phyloP scores from a whole-genome alignment of 1,140 invertebrate genomes.

The Nilaparvata lugens region DNA sequence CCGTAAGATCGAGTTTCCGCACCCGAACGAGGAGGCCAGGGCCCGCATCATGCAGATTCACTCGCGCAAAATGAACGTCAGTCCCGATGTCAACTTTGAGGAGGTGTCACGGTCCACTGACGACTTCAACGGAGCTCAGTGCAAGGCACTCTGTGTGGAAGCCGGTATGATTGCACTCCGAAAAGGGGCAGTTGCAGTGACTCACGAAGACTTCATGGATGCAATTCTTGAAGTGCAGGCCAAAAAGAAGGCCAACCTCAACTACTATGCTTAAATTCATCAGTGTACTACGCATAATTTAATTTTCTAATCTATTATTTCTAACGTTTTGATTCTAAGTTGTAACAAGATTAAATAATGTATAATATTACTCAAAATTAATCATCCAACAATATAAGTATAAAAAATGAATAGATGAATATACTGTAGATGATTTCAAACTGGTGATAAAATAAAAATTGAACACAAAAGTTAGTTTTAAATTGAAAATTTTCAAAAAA shows the following conservation, averaged over 20 bases:
- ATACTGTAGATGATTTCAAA: too few relatives aligned
- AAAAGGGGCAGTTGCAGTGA: conserved; percentile 84
- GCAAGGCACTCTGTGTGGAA: conserved; percentile 99
- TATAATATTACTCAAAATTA: too few relatives aligned
- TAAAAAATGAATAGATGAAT: too few relatives aligned
- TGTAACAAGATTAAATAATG: too few relatives aligned
- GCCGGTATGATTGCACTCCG: conserved; percentile 99
- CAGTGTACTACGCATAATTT: too few relatives aligned
- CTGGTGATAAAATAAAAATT: too few relatives aligned
- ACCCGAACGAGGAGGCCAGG: conserved; percentile 97
- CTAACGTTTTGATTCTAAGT: too few relatives aligned
- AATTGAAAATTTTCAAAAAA: too few relatives aligned
- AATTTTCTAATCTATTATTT: too few relatives aligned
- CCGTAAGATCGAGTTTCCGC: conserved; percentile 98
- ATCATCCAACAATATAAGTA: too few relatives aligned
- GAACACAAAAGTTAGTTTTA: too few relatives aligned
- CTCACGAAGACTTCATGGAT: conserved; percentile 99
- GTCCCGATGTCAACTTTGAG: conserved; percentile 96
- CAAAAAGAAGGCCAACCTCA: conserved; percentile 99
- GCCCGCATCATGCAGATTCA: conserved; percentile 99
- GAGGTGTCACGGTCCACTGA: conserved; percentile 97
- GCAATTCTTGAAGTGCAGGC: conserved; percentile 99
- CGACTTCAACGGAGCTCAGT: conserved; percentile 99
- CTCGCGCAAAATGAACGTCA: conserved; percentile 99
- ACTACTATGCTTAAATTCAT: conserved; percentile 98